Evolutionary conservation across 2,797 vertebrate genomes (phyloP).

Genomic region (Onychomys torridus): DNA sequence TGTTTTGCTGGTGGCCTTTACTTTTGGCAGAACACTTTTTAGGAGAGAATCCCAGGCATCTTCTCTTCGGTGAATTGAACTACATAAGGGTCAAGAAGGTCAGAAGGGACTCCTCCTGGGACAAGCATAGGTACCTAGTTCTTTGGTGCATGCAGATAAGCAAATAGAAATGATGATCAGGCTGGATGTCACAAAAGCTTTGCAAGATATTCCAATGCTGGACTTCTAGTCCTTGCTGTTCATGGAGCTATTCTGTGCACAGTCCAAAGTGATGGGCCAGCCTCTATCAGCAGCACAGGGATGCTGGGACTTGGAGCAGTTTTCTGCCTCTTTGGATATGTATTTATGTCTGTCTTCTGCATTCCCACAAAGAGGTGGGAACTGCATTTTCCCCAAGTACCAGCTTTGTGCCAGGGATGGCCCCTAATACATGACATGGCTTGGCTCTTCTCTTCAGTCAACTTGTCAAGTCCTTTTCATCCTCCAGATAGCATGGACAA

Average conservation of each 20-base stretch:
- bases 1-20: background rate
- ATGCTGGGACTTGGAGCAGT: background rate
- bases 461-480: background rate
- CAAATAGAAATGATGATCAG: background rate
- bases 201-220: background rate
- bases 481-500: background rate
- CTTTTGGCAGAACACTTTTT: background rate
- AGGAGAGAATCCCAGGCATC: background rate
- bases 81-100: background rate
- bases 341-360: background rate
- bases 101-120: background rate
- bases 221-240: background rate
- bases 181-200: background rate
- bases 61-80: background rate
- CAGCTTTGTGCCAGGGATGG: background rate
- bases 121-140: background rate
- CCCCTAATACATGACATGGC: accelerated
- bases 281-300: background rate
- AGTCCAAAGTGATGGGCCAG: background rate
- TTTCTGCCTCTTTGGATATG: background rate
- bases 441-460: background rate
- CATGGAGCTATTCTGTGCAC: background rate
- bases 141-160: background rate
- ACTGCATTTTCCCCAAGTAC: background rate
- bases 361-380: background rate